phyloP scores from a whole-genome alignment of 2,888 invertebrate species.

The Acleris holmiana region DNA sequence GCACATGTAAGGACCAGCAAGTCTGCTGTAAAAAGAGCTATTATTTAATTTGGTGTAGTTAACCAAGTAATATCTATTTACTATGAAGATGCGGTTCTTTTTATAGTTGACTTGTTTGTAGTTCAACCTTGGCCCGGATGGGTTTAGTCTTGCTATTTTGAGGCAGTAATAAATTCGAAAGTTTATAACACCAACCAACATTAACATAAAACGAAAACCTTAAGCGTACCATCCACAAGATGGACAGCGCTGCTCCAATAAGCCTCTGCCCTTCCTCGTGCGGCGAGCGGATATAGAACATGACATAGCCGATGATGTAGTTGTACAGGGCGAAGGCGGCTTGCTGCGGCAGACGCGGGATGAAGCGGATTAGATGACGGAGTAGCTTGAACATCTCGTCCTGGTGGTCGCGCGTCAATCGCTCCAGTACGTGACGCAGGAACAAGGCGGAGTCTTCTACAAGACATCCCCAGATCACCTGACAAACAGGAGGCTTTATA shows the following conservation, averaged over 20 bases:
- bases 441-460: conserved; percentile 99
- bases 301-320: conserved; percentile 99
- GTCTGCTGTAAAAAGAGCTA: no score
- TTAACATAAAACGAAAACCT: no score
- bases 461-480: conserved; percentile 98
- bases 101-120: no score
- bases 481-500: conserved; percentile 38
- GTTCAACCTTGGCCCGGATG: no score
- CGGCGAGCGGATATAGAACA: conserved; percentile 99
- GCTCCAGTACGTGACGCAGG: conserved; percentile 96
- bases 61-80: no score
- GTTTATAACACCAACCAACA: no score
- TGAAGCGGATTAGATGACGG: conserved; percentile 95
- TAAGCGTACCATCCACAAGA: conserved; percentile 95
- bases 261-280: conserved; percentile 97
- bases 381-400: conserved; percentile 97
- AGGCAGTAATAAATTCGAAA: no score
- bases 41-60: no score
- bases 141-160: no score
- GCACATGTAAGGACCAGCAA: no score
- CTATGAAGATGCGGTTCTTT: no score
- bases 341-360: conserved; percentile 96
- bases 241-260: conserved; percentile 96
- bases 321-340: conserved; percentile 99
- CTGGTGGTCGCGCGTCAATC: conserved; percentile 96